phyloP scores from a whole-genome alignment of 2,888 invertebrate species.

The Keiferia lycopersicella region DNA sequence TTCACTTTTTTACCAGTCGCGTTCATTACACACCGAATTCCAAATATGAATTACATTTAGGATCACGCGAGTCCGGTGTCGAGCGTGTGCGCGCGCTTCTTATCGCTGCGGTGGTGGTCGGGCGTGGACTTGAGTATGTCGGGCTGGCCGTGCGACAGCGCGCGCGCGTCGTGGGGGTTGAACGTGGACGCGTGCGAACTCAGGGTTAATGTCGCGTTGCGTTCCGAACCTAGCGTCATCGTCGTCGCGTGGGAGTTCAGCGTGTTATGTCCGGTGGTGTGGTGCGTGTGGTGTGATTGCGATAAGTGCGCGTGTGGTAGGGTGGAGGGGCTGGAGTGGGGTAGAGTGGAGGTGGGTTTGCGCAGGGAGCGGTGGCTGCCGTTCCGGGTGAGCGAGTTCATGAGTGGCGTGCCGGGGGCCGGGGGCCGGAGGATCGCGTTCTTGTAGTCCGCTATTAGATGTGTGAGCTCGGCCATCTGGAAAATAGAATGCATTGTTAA shows the following conservation, averaged over 20 bases:
- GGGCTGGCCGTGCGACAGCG: conserved; percentile 84
- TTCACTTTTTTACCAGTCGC: background rate
- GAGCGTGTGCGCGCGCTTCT: conserved; percentile 67
- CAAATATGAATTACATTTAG: conserved; percentile 29
- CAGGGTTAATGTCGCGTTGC: conserved; percentile 59
- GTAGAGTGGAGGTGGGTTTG: conserved; percentile 60
- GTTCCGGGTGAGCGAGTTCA: conserved; percentile 88
- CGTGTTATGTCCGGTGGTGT: conserved; percentile 79
- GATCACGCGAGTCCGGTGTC: conserved; percentile 74
- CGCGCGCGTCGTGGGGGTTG: conserved; percentile 55
- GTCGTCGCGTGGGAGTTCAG: conserved; percentile 81
- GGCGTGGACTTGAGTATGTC: conserved; percentile 93
- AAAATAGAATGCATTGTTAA: conserved; percentile 7
- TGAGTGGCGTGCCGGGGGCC: conserved; percentile 88
- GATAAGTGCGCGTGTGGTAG: conserved; percentile 57
- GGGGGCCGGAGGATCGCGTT: conserved; percentile 91
- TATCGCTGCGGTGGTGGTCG: conserved; percentile 84
- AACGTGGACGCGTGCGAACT: conserved; percentile 68
- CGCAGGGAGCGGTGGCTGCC: conserved; percentile 85
- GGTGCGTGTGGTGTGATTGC: conserved; percentile 56
- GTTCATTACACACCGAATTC: background rate
- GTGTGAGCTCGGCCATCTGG: conserved; percentile 94
- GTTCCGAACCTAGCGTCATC: conserved; percentile 66
- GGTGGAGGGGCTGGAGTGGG: conserved; percentile 73
- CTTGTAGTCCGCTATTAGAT: conserved; percentile 96